These are phyloP conservation scores for Aphelinus certus DNA, from an alignment of 1,140 invertebrate genomes.

Conservation along the genomic window DNA sequence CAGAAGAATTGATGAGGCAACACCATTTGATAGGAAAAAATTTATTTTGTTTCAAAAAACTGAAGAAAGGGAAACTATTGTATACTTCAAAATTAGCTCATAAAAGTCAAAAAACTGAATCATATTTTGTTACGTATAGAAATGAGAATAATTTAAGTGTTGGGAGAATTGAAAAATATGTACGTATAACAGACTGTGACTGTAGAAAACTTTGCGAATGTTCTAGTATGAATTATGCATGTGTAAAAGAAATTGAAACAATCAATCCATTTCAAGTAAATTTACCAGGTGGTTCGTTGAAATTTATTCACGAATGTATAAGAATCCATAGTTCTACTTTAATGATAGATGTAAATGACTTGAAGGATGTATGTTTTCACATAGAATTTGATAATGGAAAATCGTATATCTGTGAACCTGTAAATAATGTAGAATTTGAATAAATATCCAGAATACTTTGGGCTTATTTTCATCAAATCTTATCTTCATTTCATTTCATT, in stretches of 20 bases:
- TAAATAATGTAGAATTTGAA: slow-evolving; percentile 1
- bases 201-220: slow-evolving; percentile 7
- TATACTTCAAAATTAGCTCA: background rate
- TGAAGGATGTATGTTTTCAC: background rate
- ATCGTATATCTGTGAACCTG: background rate
- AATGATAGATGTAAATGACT: background rate
- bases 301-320: slow-evolving; percentile 4
- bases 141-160: background rate
- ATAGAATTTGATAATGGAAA: background rate
- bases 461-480: too few relatives aligned
- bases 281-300: background rate
- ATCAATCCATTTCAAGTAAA: background rate
- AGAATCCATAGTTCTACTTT: background rate
- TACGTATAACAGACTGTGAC: slow-evolving; percentile 1
- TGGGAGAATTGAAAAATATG: background rate
- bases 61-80: slow-evolving; percentile 7
- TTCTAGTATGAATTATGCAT: background rate
- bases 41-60: slow-evolving; percentile 6
- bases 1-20: background rate
- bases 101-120: slow-evolving; percentile 9
- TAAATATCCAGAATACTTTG: background rate
- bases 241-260: background rate
- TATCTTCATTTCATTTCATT: too few relatives aligned
- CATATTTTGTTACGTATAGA: background rate
- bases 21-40: background rate